Evolutionary conservation across 2,888 invertebrate species (phyloP), one percentile per base, ranked within the genome.

Genomic region (Therioaphis trifolii): DNA sequence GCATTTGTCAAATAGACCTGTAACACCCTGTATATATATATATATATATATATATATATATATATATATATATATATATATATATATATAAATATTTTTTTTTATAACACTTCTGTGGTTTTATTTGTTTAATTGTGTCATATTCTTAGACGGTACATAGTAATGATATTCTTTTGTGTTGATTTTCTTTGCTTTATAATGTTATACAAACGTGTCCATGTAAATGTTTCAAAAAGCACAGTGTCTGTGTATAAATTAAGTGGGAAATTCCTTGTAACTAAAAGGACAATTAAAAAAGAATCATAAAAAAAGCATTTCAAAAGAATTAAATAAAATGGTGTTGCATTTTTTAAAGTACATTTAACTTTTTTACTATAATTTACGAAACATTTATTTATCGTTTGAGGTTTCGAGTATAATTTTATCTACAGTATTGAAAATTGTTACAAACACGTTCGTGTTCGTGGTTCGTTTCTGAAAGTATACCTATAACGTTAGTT

Each of bases 221-320:
- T 55, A 79, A 46, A 80, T 92, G 86, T 95, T 88, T 96, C 95
- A 87, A 96, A 96, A 85, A 92, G 91, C 29, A 96, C 96, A 4
- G 95, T 94, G 86, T 94, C 93, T 0, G 95, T 93, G 76, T 92
- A 93, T 40, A 92, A 91, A 88, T 94, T 93, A 82, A 90, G 89
- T 76, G 93, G 91, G 84, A 92, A 91, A 88, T 96, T 96, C 15
- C 96, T 89, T 9, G 95, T 93, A 87, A 96, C 96, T 96, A 88
- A 40, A 90, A 91, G 86, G 78, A 85, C 85, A 61, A 82, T 21
- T 21, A 74, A 52, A 35, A 72, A 15, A 58, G 14, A 71, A 43
- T 52, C 43, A 27, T 24, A 40, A 63, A 40, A 29, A 21, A 35
- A 55, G 12, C n/a, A 58, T 24, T 29, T 35, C 55, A 58, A 79